Percentiles rank a stretch among this genome's conserved stretches.
These are phyloP conservation scores for Sphaerodactylus townsendi DNA, from an alignment of 2,113 vertebrate genomes.

Conservation along the genomic window DNA sequence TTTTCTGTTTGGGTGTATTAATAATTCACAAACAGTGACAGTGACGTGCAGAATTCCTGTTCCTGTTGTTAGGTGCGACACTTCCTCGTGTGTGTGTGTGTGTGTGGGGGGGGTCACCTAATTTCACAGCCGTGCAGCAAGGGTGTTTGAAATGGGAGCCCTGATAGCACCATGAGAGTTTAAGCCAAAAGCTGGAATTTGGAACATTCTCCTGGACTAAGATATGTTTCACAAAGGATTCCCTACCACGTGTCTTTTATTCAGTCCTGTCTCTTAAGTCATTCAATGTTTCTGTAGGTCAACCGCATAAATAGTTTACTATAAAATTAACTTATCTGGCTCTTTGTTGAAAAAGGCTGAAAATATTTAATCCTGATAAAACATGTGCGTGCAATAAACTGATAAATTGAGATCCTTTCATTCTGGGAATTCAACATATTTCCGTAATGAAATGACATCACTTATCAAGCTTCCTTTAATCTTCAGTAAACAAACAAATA, in stretches of 20 bases:
- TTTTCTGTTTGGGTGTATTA: background rate
- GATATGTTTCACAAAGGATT: background rate
- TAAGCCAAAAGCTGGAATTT: background rate
- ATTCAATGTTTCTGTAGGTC: background rate
- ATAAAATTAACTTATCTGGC: background rate
- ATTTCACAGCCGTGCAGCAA: background rate
- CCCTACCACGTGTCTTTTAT: background rate
- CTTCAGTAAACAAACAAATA: background rate
- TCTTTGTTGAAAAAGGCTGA: background rate
- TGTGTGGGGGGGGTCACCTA: too few species aligned
- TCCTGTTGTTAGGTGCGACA: background rate
- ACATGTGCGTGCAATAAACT: background rate
- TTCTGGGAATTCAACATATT: background rate
- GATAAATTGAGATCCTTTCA: background rate
- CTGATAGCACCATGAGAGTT: background rate
- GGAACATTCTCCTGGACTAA: background rate
- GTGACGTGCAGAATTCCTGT: background rate
- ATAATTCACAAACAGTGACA: too few species aligned
- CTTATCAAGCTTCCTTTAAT: background rate
- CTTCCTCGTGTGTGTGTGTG: background rate
- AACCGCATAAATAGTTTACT: background rate
- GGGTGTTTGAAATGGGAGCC: background rate
- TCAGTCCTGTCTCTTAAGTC: background rate
- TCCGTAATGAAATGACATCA: background rate
- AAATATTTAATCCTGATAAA: background rate